These are phyloP conservation scores for Leptinotarsa peninsularis DNA, from an alignment of 2,888 invertebrate genomes.

Conservation along the genomic window DNA sequence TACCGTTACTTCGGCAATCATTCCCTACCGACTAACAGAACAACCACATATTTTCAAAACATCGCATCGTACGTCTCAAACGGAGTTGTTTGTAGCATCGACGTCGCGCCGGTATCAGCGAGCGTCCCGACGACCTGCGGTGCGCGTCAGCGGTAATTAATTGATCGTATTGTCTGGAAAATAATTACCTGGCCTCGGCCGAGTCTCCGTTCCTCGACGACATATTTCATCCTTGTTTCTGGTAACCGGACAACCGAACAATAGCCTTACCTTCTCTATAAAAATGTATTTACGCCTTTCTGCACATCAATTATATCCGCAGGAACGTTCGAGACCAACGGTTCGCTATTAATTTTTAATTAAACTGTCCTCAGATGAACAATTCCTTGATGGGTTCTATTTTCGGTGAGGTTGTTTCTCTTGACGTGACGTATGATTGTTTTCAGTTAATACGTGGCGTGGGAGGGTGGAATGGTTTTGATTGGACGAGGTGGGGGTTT, in stretches of 20 bases:
- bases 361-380: constrained; percentile 40
- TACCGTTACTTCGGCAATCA: too few species aligned
- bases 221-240: constrained; percentile 66
- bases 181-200: constrained; percentile 67
- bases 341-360: constrained; percentile 55
- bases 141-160: constrained; percentile 67
- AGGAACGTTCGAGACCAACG: constrained; percentile 38
- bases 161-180: constrained; percentile 68
- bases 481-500: neutral
- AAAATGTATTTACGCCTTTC: constrained; percentile 58
- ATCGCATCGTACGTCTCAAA: neutral
- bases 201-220: constrained; percentile 59
- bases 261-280: constrained; percentile 56
- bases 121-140: constrained; percentile 62
- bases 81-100: constrained; percentile 31
- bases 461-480: neutral
- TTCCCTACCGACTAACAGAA: too few species aligned
- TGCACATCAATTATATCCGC: constrained; percentile 50
- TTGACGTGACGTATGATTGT: constrained; percentile 12
- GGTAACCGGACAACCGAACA: constrained; percentile 60
- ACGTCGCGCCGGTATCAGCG: constrained; percentile 50
- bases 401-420: constrained; percentile 15
- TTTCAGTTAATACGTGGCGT: constrained; percentile 3
- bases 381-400: constrained; percentile 23
- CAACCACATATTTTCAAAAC: neutral